A percentile compares a stretch with the other conserved stretches of the same genome.
These are phyloP conservation scores for Rhynchotus rufescens DNA, from an alignment of 2,797 vertebrate genomes.

Conservation along the genomic window DNA sequence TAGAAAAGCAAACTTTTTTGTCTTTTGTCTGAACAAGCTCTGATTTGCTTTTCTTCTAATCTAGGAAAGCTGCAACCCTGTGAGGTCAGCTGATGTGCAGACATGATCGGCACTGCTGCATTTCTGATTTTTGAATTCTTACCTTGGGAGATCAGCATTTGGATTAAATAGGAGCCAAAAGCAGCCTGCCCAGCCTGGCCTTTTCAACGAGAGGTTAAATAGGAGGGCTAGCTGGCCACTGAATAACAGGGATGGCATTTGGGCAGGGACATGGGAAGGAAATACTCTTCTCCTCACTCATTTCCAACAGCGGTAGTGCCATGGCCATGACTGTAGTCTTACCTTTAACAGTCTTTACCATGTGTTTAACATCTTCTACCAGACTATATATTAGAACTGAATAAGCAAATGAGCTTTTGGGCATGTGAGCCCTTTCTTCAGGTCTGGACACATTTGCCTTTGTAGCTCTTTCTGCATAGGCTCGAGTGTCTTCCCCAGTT, in stretches of 20 bases:
- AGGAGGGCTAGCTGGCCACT: background rate
- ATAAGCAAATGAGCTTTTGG: background rate
- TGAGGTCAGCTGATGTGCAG: background rate
- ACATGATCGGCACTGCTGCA: background rate
- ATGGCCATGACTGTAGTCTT: background rate
- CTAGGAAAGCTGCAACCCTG: background rate
- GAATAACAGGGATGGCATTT: background rate
- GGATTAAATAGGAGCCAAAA: background rate
- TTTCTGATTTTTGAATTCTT: background rate
- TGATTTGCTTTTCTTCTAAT: background rate
- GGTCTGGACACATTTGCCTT: conserved; percentile 5
- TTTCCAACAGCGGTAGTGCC: background rate
- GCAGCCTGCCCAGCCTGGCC: background rate
- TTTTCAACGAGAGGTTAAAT: background rate
- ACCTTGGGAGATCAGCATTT: background rate
- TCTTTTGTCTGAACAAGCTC: background rate
- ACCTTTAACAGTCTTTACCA: background rate
- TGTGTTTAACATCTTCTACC: background rate
- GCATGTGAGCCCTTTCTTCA: background rate
- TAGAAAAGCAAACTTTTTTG: background rate
- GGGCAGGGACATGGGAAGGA: background rate
- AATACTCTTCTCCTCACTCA: background rate
- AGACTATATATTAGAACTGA: background rate
- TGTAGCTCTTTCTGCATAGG: background rate
- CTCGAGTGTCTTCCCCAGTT: background rate